These are phyloP conservation scores for Drosophila gunungcola DNA, from an alignment of 1,140 invertebrate genomes.

Conservation along the genomic window DNA sequence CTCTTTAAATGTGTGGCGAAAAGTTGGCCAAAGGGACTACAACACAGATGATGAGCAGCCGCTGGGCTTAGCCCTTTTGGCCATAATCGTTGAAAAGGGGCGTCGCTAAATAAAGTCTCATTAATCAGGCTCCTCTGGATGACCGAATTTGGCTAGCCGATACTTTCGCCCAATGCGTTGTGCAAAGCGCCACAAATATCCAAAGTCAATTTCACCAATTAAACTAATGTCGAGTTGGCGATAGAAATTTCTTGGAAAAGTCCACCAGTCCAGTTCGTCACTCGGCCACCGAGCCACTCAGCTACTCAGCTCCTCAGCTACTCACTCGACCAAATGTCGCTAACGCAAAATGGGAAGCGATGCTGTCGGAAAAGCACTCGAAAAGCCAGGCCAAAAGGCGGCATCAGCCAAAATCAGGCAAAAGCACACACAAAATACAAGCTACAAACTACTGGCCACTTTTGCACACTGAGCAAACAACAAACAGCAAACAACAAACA, in stretches of 20 bases:
- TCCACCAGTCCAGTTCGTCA: neutral
- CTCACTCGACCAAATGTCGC: constrained; percentile 49
- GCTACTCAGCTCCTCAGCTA: neutral
- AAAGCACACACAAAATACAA: constrained; percentile 12
- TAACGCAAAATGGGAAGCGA: constrained; percentile 39
- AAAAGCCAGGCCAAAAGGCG: constrained; percentile 28
- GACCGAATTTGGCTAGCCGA: constrained; percentile 10
- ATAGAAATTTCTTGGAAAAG: constrained; percentile 76
- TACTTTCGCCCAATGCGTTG: constrained; percentile 66
- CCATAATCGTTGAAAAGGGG: neutral
- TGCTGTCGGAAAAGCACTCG: constrained; percentile 44
- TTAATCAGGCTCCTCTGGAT: constrained; percentile 18
- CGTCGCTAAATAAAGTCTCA: neutral
- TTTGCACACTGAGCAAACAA: neutral
- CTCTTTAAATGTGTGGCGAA: too few species aligned
- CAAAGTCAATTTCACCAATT: constrained; percentile 72
- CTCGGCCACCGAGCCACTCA: constrained; percentile 1
- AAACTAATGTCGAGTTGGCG: constrained; percentile 64
- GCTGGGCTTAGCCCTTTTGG: neutral
- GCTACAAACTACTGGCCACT: neutral
- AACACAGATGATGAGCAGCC: neutral
- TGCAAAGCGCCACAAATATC: constrained; percentile 21
- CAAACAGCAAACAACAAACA: constrained; percentile 2
- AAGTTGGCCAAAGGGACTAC: neutral
- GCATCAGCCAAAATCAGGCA: constrained; percentile 13